Base-by-base conservation (phyloP, 2,888 invertebrate genomes). In the Catocala fraxini region DNA sequence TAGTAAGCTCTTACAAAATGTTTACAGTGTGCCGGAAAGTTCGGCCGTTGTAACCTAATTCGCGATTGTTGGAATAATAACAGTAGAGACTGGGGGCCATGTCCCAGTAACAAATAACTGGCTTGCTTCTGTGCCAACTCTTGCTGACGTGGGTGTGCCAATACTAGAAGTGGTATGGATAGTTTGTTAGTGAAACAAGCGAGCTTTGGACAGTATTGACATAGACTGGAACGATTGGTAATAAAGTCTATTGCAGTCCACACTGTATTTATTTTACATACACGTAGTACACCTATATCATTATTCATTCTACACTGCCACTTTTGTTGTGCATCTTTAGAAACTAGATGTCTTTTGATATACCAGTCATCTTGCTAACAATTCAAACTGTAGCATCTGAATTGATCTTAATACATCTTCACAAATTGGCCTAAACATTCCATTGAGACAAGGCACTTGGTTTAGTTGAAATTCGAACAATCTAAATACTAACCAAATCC, bases 31-130 rank as follows among this genome's bases (percentile, higher is more conserved):
- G n/a, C 51, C 15, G 35, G 35, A 34, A 58, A 67, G 61, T 65
- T 51, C 11, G 54, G 48, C 43, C 49, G 43, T 51, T 59, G 65
- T 49, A 11, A 61, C 59, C 51, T 57, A 49, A 61, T 59, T 62
- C 57, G 46, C 61, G 46, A 52, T 51, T 55, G 65, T 45, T 42
- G 60, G 51, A 57, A 45, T 63, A 59, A 65, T 62, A 49, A 48
- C 51, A 56, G 51, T 62, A 13, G 53, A 48, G 57, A 41, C 43
- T 49, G 48, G 43, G 15, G 43, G 58, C 65, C 63, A 60, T 63
- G 59, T 47, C 55, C 39, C 63, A 52, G 58, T 67, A 57, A 53
- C 67, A 75, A 70, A 66, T 63, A 65, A 65, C 56, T 53, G 54
- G 63, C 56, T 46, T n/a, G 52, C 55, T 10, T 43, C 43, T 42